Conservation (phyloP, 2,113 vertebrate species). For the Myodes glareolus region DNA sequence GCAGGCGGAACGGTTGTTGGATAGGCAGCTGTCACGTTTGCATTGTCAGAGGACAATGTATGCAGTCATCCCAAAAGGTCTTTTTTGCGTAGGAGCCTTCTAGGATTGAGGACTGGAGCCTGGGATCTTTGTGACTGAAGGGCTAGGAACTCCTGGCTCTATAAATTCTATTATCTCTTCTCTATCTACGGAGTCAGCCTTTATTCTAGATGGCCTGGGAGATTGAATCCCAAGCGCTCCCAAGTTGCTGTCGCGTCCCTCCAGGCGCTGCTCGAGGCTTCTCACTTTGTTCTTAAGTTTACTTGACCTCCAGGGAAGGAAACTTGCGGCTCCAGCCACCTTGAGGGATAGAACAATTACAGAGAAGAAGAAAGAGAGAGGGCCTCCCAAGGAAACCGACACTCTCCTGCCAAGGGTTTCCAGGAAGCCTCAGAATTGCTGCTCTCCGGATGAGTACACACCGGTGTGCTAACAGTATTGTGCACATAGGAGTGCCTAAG, state of each 20-base stretch:
- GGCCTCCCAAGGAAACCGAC: not conserved
- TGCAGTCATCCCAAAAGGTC: slow-evolving; percentile 41
- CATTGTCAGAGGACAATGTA: slow-evolving; percentile 56
- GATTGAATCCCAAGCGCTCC: not conserved
- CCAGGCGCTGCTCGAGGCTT: not conserved
- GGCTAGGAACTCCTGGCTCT: not conserved
- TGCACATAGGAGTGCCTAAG: not conserved
- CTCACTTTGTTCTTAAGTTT: slow-evolving; percentile 4
- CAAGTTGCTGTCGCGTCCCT: slow-evolving; percentile 41
- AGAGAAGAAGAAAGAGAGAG: slow-evolving; percentile 9
- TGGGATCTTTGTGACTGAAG: not conserved
- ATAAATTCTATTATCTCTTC: slow-evolving; percentile 23
- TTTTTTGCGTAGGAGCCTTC: slow-evolving; percentile 52
- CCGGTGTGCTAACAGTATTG: not conserved
- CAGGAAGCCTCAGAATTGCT: slow-evolving; percentile 28
- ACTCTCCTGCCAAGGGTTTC: not conserved
- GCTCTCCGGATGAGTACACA: not conserved
- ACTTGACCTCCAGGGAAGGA: not conserved
- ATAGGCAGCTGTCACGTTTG: slow-evolving; percentile 71
- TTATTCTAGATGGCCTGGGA: not conserved
- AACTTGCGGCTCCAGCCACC: not conserved
- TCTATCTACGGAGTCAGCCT: slow-evolving; percentile 33
- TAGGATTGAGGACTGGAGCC: not conserved
- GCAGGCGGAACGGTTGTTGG: slow-evolving; percentile 33
- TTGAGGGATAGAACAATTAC: slow-evolving; percentile 9